Conservation (phyloP, 2,113 vertebrate genomes). For the Paraplagusia blochii region DNA sequence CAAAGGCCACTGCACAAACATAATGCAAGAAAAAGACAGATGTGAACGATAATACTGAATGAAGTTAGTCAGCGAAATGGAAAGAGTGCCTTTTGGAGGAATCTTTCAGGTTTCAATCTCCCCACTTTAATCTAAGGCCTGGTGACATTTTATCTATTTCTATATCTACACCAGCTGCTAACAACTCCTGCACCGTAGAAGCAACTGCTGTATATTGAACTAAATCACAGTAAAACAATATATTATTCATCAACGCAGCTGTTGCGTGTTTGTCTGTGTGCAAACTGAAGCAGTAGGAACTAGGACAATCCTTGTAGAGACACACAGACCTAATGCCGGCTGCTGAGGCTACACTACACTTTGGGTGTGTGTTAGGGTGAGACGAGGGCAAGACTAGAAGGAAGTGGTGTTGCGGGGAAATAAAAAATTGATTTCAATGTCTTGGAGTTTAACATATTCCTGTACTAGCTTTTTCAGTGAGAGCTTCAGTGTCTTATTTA, state of each 20-base stretch:
- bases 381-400: background rate
- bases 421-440: background rate
- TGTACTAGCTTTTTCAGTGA: too few relatives aligned
- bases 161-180: too few relatives aligned
- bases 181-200: too few relatives aligned
- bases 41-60: background rate
- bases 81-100: background rate
- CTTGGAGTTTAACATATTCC: too few relatives aligned
- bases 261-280: slow-evolving; percentile 10
- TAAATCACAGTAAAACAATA: too few relatives aligned
- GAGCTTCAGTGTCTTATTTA: too few relatives aligned
- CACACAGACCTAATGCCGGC: slow-evolving; percentile 58
- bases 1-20: background rate
- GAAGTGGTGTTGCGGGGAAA: background rate
- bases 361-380: slow-evolving; percentile 2
- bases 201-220: too few relatives aligned
- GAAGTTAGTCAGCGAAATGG: background rate
- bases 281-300: slow-evolving; percentile 71
- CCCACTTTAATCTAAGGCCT: background rate
- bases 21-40: background rate
- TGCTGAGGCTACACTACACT: slow-evolving; percentile 57
- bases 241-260: too few relatives aligned
- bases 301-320: slow-evolving; percentile 68
- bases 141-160: too few relatives aligned
- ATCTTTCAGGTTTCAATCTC: background rate